phyloP scores from a whole-genome alignment of 2,888 invertebrate species.

The Pyrrhosoma nymphula region DNA sequence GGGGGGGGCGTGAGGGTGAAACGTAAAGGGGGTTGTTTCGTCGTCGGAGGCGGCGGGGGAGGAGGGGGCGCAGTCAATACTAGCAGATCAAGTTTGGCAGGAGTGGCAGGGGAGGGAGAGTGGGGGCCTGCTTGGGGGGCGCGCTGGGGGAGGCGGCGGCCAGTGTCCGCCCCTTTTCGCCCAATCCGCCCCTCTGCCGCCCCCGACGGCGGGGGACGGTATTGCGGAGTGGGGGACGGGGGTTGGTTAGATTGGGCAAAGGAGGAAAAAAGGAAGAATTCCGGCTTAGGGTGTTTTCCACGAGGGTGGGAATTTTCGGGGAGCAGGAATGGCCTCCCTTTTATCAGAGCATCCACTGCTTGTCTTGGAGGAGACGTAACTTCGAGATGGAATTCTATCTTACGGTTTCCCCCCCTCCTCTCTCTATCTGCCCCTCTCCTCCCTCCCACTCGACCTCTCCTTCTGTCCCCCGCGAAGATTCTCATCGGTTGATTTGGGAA shows the following conservation, averaged over 20 bases:
- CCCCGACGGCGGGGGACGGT: neutral
- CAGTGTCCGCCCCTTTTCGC: slow-evolving; percentile 37
- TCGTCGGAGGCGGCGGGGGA: neutral
- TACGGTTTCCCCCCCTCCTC: neutral
- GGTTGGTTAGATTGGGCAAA: slow-evolving; percentile 25
- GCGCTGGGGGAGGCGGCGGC: neutral
- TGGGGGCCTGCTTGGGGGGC: neutral
- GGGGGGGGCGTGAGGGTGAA: slow-evolving; percentile 37
- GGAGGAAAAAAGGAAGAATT: slow-evolving; percentile 42
- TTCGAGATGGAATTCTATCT: slow-evolving; percentile 59
- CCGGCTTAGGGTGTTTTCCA: neutral
- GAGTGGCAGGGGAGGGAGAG: neutral
- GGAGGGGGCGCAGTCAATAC: slow-evolving; percentile 57
- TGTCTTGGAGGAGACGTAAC: slow-evolving; percentile 53
- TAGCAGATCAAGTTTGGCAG: slow-evolving; percentile 63
- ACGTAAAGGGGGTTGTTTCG: slow-evolving; percentile 54
- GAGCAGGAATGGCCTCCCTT: neutral
- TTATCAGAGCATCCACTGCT: slow-evolving; percentile 63
- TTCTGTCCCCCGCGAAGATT: neutral
- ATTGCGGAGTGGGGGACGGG: neutral
- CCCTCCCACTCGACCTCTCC: neutral
- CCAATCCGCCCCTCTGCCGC: slow-evolving; percentile 37
- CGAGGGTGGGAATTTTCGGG: slow-evolving; percentile 25
- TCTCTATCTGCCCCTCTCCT: neutral
- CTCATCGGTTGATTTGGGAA: slow-evolving; percentile 44